Evolutionary conservation across 2,888 invertebrate genomes (phyloP).

Genomic region (Coenonympha glycerion): DNA sequence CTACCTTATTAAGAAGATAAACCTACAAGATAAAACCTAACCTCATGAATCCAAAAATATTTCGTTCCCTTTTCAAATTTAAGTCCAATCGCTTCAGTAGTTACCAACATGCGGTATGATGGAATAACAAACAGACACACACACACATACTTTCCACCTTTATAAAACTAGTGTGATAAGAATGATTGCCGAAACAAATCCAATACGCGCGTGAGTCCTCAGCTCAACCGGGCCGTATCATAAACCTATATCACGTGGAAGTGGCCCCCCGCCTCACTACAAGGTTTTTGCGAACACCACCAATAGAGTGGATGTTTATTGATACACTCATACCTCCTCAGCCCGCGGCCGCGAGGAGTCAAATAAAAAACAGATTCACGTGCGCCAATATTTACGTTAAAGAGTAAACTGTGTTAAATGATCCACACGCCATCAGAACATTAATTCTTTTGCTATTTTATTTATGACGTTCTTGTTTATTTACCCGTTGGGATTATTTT

Average conservation of each 20-base stretch:
- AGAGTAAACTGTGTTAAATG: conserved; percentile 1
- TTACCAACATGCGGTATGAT: background rate
- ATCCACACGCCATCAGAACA: background rate
- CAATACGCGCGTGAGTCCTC: conserved; percentile 1
- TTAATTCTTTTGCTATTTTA: background rate
- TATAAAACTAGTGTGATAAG: background rate
- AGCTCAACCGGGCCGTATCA: conserved; percentile 12
- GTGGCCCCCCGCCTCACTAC: conserved; percentile 27
- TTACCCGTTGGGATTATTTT: background rate
- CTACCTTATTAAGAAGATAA: too few species aligned
- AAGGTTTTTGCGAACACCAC: conserved; percentile 20
- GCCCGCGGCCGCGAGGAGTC: conserved; percentile 3
- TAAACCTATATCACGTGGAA: conserved; percentile 27
- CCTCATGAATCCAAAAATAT: too few species aligned
- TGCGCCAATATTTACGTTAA: conserved; percentile 9
- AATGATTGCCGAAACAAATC: background rate
- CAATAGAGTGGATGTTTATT: conserved; percentile 19
- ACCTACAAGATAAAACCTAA: too few species aligned
- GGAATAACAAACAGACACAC: background rate
- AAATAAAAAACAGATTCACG: conserved; percentile 9
- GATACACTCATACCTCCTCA: conserved; percentile 15
- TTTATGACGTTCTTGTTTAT: background rate
- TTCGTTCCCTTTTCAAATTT: too few species aligned
- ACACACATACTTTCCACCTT: background rate
- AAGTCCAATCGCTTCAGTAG: too few species aligned